phyloP scores from a whole-genome alignment of 2,888 invertebrate species.

The Crocallis elinguaria region DNA sequence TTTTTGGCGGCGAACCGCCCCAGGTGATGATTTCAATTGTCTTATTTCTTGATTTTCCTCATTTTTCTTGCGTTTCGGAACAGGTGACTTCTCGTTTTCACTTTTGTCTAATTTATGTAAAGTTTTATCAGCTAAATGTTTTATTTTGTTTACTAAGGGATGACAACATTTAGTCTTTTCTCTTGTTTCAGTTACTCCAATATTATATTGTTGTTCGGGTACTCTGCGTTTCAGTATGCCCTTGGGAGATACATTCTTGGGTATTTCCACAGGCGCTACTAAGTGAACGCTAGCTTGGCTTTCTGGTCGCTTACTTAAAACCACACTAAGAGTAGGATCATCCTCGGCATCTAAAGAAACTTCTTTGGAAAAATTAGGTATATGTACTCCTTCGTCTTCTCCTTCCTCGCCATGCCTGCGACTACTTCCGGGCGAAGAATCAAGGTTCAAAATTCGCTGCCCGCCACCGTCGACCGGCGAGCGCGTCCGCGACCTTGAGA shows the following conservation, averaged over 20 bases:
- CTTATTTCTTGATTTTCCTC: constrained; percentile 85
- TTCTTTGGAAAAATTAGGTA: constrained; percentile 81
- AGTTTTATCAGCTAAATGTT: constrained; percentile 86
- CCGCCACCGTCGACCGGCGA: constrained; percentile 67
- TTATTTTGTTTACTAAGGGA: constrained; percentile 87
- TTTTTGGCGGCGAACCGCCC: constrained; percentile 83
- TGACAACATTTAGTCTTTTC: constrained; percentile 85
- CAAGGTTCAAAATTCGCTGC: constrained; percentile 76
- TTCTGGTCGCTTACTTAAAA: constrained; percentile 64
- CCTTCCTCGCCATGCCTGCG: constrained; percentile 77
- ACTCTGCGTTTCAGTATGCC: constrained; percentile 82
- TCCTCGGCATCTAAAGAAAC: constrained; percentile 78
- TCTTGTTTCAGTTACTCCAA: constrained; percentile 74
- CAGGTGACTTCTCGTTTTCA: constrained; percentile 72
- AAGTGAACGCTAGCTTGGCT: constrained; percentile 59
- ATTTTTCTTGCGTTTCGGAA: constrained; percentile 76
- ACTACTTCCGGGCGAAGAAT: constrained; percentile 81
- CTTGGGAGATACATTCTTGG: constrained; percentile 78
- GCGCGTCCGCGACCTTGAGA: constrained; percentile 74
- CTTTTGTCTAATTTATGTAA: constrained; percentile 79
- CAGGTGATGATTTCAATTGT: constrained; percentile 85
- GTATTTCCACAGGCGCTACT: constrained; percentile 61
- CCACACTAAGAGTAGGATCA: constrained; percentile 52
- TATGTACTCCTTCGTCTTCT: constrained; percentile 74
- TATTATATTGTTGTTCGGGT: constrained; percentile 69